Conservation (phyloP, 2,797 vertebrate species). For the Notolepis coatsorum region DNA sequence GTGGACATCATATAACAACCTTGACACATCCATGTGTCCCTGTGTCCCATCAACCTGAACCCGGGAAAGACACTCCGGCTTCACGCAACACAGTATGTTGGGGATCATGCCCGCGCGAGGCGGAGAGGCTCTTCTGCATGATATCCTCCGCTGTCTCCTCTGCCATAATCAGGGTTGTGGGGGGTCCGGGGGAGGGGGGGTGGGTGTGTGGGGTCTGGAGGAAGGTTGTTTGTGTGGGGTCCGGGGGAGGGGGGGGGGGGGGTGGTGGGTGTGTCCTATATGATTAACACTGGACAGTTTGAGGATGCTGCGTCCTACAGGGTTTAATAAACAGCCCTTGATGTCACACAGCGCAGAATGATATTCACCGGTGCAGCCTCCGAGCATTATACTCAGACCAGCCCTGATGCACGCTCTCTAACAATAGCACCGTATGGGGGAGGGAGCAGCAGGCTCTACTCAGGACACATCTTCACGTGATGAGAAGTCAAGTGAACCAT, state of each 20-base stretch:
- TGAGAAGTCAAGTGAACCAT: conserved; percentile 52
- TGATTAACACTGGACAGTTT: conserved; percentile 54
- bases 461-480: conserved; percentile 41
- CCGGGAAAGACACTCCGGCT: conserved; percentile 5
- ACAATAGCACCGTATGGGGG: conserved; percentile 52
- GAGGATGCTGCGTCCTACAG: conserved; percentile 40
- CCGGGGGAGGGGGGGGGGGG: neutral
- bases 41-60: conserved; percentile 15
- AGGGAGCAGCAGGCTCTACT: conserved; percentile 39
- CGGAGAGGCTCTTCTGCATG: conserved; percentile 10
- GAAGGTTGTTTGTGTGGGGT: neutral
- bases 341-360: conserved; percentile 55
- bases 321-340: conserved; percentile 66
- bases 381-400: conserved; percentile 17
- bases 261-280: conserved; percentile 16
- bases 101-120: neutral
- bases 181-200: neutral
- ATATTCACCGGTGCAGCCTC: conserved; percentile 38
- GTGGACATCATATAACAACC: conserved; percentile 27
- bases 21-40: conserved; percentile 33
- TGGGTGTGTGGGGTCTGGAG: neutral
- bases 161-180: conserved; percentile 13
- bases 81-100: neutral
- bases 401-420: conserved; percentile 57
- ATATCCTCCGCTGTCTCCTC: conserved; percentile 21